Evolutionary conservation across 2,113 vertebrate genomes (phyloP), one percentile per base, ranked within the genome.

Genomic region (Chunga burmeisteri): DNA sequence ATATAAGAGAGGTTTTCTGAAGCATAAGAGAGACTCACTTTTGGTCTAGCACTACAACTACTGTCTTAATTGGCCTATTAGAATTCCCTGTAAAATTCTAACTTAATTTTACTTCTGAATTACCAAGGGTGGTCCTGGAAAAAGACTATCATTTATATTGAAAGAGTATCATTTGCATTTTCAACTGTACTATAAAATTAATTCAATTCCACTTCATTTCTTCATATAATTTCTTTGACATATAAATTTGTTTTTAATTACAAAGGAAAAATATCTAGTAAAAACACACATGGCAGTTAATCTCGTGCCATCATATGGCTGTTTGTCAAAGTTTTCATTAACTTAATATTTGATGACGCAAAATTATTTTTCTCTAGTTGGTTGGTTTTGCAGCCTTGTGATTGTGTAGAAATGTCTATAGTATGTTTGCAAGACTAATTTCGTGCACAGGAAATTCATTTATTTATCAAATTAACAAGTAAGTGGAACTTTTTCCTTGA

Each of bases 341-440:
- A 49, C 34, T 91, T 93, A 92, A 73, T 94, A 96, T 96, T 94
- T 94, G 94, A 95, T 95, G 52, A 88, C 55, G 47, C 55, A 88
- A 88, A 95, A 93, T 84, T 0, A 50, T 89, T 87, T 95, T 83
- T 92, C 72, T 83, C 34, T 73, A 19, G 10, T 59, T 86, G 67
- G 22, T 86, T 94, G 84, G 20, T 67, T 96, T 95, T 95, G 21
- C 59, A 74, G 71, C 46, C 32, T 73, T 61, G 52, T 44, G 26
- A 82, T 93, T 86, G 11, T 55, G 34, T 47, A 86, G 63, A 62
- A 95, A 66, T 74, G 16, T 49, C n/a, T 80, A 23, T 32, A 62
- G 23, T 36, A 34, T 59, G 49, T 63, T 93, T 94, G 62, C 36
- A 93, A 85, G 79, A 84, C 13, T 49, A 46, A 88, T 84, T 95